phyloP scores from a whole-genome alignment of 1,140 invertebrate species.

The Augochlora pura region DNA sequence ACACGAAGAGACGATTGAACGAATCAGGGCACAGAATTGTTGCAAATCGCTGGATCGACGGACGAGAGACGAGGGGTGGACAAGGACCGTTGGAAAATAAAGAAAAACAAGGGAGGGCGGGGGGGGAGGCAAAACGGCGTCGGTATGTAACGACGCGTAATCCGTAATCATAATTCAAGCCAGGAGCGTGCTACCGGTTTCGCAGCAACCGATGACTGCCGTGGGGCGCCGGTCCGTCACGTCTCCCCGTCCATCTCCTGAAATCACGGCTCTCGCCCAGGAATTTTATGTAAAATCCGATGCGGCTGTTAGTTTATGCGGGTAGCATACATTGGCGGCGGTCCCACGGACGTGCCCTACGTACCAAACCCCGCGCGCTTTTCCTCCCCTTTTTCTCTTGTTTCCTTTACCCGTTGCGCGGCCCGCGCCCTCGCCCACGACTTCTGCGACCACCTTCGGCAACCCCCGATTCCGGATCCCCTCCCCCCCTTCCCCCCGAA shows the following conservation, averaged over 20 bases:
- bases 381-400: constrained; percentile 68
- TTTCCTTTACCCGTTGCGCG: constrained; percentile 57
- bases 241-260: constrained; percentile 76
- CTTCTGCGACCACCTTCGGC: constrained; percentile 42
- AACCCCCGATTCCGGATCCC: constrained; percentile 44
- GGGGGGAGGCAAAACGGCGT: background rate
- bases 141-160: constrained; percentile 43
- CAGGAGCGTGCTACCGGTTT: constrained; percentile 41
- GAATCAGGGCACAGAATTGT: no score
- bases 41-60: background rate
- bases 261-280: constrained; percentile 73
- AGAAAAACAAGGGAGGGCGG: background rate
- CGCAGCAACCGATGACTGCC: constrained; percentile 69
- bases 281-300: constrained; percentile 81
- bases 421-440: constrained; percentile 1
- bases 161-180: constrained; percentile 66
- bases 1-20: no score
- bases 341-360: constrained; percentile 78
- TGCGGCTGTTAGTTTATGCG: constrained; percentile 80
- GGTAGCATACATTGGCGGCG: constrained; percentile 78
- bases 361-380: constrained; percentile 74
- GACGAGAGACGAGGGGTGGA: background rate
- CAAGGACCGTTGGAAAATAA: no score
- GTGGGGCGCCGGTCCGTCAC: constrained; percentile 74
- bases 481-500: no score